Base-by-base conservation (phyloP, 2,113 vertebrate species). In the Callopanchax toddi region DNA sequence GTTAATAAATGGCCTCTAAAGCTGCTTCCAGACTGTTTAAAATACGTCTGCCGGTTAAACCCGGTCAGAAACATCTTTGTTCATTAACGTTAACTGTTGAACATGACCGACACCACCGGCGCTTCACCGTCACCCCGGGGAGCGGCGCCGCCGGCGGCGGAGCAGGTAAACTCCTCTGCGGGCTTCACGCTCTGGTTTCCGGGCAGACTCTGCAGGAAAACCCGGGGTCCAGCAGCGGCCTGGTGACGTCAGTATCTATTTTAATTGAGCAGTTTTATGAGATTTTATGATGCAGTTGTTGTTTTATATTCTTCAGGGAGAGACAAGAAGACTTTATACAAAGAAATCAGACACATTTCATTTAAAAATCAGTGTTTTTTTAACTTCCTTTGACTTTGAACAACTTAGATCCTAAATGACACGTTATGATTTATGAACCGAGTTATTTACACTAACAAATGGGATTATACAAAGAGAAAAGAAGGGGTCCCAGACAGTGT, bases 51-150 rank as follows among this genome's bases (percentile, higher is more conserved):
- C 42, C 43, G 0, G 2, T 52, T 2, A 55, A 16, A 8, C 36
- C 3, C 2, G 8, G 0, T 9, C 55, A 7, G 0, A 2, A 11
- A n/a, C 18, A 15, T 26, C 54, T 44, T 25, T 15, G 62, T 4
- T 1, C 43, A 0, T 22, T 26, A 0, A 67, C 32, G 12, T 25
- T 82, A 0, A 53, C 2, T 59, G 89, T 91, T 62, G 16, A 86
- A 67, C 91, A 92, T 16, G 89, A 92, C 68, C 85, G 89, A 54
- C 40, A 43, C 7, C 84, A 74, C 21, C 75, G 2, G 23, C 76
- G 83, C n/a, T 92, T 92, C 74, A 86, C 76, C 11, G 51, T 90
- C 50, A 16, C 15, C 6, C 60, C 87, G 9, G 48, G 59, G 52
- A 43, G 53, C 74, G 75, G 53, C 11, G 59, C n/a, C n/a, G n/a